Percentiles rank a stretch among this genome's conserved stretches.
phyloP scores from a whole-genome alignment of 2,888 invertebrate genomes.

The Coleophora deauratella region DNA sequence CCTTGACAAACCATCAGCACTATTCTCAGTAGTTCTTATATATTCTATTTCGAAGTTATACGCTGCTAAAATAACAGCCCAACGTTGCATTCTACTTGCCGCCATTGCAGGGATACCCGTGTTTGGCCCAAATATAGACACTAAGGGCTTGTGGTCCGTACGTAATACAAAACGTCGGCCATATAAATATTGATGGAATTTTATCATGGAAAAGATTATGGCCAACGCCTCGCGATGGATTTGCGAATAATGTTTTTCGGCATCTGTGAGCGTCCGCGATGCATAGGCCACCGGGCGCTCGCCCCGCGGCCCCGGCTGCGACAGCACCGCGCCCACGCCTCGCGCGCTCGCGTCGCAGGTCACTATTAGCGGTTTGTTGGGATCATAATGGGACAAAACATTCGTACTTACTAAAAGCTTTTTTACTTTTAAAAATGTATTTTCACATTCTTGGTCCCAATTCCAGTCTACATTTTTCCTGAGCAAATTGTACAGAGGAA shows the following conservation, averaged over 20 bases:
- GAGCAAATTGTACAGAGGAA: slow-evolving; percentile 10
- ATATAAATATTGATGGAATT: slow-evolving; percentile 13
- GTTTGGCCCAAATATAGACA: slow-evolving; percentile 14
- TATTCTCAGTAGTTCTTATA: not conserved
- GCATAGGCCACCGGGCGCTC: slow-evolving; percentile 11
- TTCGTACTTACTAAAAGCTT: slow-evolving; percentile 2
- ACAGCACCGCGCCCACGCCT: slow-evolving; percentile 12
- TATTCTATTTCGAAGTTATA: slow-evolving; percentile 4
- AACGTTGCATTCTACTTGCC: slow-evolving; percentile 10
- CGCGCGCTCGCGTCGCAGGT: slow-evolving; percentile 12
- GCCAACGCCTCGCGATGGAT: slow-evolving; percentile 12
- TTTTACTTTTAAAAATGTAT: slow-evolving; percentile 8
- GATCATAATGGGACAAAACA: slow-evolving; percentile 12
- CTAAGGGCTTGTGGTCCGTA: slow-evolving; percentile 13
- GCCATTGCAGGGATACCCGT: slow-evolving; percentile 13
- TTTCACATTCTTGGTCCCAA: slow-evolving; percentile 3
- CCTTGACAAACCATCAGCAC: slow-evolving; percentile 4
- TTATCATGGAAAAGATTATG: slow-evolving; percentile 10
- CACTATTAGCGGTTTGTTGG: slow-evolving; percentile 8
- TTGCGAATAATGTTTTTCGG: slow-evolving; percentile 5
- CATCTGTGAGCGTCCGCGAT: slow-evolving; percentile 4
- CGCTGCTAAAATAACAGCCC: slow-evolving; percentile 7
- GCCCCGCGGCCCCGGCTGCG: slow-evolving; percentile 5
- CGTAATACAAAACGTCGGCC: slow-evolving; percentile 9
- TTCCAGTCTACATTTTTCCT: slow-evolving; percentile 2